Percentiles rank a stretch among this genome's conserved stretches.
Conservation (phyloP, 2,888 invertebrate genomes). For the Mechanitis messenoides region DNA sequence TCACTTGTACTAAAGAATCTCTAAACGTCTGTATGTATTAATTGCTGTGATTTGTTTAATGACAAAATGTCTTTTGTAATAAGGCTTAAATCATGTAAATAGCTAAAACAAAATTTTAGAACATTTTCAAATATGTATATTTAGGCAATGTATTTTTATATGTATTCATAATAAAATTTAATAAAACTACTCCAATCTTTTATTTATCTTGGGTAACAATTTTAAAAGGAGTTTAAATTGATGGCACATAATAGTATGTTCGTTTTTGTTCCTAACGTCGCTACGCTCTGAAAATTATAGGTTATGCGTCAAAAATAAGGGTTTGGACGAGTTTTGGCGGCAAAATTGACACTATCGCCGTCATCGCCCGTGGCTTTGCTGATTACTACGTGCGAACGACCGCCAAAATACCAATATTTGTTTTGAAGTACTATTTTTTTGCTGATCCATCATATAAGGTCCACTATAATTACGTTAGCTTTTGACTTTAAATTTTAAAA, state of each 20-base stretch:
- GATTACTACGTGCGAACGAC: constrained; percentile 42
- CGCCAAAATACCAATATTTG: constrained; percentile 68
- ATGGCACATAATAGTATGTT: constrained; percentile 18
- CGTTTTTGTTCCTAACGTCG: constrained; percentile 46
- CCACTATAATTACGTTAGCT: constrained; percentile 55
- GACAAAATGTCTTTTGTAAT: constrained; percentile 1
- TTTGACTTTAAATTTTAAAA: constrained; percentile 48
- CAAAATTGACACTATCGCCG: constrained; percentile 56
- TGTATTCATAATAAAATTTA: constrained; percentile 51
- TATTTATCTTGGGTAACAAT: constrained; percentile 21
- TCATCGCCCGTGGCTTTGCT: constrained; percentile 28
- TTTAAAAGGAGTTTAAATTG: constrained; percentile 2
- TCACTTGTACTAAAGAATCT: neutral
- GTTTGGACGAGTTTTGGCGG: constrained; percentile 44
- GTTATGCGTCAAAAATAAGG: constrained; percentile 45
- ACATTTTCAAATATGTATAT: constrained; percentile 10
- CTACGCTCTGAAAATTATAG: constrained; percentile 55
- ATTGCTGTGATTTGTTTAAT: constrained; percentile 26
- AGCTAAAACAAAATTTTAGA: neutral
- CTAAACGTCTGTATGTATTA: constrained; percentile 6
- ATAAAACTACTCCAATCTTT: constrained; percentile 31
- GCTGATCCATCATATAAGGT: constrained; percentile 52
- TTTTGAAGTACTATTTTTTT: constrained; percentile 52
- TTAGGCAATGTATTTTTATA: constrained; percentile 55
- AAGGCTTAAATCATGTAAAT: constrained; percentile 1